Conservation (phyloP, 2,113 vertebrate species). For the Pheucticus melanocephalus region DNA sequence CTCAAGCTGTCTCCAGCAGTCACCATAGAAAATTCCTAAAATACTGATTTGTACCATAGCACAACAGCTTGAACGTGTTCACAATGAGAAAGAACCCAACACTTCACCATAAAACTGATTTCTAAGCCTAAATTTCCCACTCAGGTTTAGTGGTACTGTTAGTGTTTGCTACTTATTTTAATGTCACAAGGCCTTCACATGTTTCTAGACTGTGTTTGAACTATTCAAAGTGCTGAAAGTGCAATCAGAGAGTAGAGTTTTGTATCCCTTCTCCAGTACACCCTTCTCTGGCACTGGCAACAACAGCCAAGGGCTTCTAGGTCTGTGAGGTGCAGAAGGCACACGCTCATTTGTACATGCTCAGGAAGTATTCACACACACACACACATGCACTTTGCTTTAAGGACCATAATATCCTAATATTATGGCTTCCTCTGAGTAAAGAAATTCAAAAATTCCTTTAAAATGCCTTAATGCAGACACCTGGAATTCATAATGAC, state of each 20-base stretch:
- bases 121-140: not conserved
- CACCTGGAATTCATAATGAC: not conserved
- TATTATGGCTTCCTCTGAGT: not conserved
- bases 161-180: constrained; percentile 11
- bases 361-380: not conserved
- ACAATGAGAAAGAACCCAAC: constrained; percentile 40
- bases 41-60: constrained; percentile 30
- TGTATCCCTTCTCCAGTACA: not conserved
- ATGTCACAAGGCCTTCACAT: not conserved
- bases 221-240: constrained; percentile 70
- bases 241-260: not conserved
- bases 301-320: not conserved
- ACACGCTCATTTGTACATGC: not conserved
- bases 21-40: constrained; percentile 57
- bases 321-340: constrained; percentile 5
- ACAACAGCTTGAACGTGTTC: constrained; percentile 32
- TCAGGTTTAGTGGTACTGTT: not conserved
- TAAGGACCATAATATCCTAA: too few species aligned
- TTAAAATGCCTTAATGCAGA: not conserved
- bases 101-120: not conserved
- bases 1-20: constrained; percentile 42
- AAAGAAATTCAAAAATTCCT: not conserved
- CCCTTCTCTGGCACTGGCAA: not conserved
- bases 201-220: constrained; percentile 14
- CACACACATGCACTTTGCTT: not conserved